A percentile compares a stretch with the other conserved stretches of the same genome.
Conservation (phyloP, 1,140 invertebrate genomes). For the Pemphigus obesinymphae region DNA sequence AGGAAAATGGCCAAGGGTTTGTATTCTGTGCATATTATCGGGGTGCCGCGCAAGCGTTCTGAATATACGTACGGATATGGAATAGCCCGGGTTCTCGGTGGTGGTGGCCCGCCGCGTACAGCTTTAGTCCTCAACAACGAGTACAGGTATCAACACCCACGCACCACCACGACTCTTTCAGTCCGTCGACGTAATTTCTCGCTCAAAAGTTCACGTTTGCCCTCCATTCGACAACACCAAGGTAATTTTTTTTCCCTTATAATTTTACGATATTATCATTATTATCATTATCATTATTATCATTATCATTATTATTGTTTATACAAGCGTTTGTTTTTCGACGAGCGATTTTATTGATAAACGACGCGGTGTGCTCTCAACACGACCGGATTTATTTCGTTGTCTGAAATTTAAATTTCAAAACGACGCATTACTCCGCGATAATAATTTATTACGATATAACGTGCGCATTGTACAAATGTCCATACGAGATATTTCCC, state of each 20-base stretch:
- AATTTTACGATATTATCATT: background rate
- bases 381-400: too few relatives aligned
- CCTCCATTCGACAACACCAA: background rate
- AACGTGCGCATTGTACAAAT: too few relatives aligned
- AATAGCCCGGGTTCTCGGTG: slow-evolving; percentile 1
- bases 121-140: slow-evolving; percentile 27
- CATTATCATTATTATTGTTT: background rate
- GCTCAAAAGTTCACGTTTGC: slow-evolving; percentile 5
- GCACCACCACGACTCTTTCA: background rate
- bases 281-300: background rate
- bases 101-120: too few relatives aligned
- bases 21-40: background rate
- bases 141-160: slow-evolving; percentile 22
- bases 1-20: slow-evolving; percentile 1
- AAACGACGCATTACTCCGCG: too few relatives aligned
- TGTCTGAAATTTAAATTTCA: too few relatives aligned
- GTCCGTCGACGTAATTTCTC: background rate
- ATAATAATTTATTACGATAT: background rate
- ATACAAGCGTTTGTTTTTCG: too few relatives aligned
- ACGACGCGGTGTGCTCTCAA: too few relatives aligned
- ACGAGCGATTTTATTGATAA: too few relatives aligned
- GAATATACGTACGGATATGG: background rate
- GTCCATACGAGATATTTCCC: too few relatives aligned
- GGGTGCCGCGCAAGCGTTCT: slow-evolving; percentile 20
- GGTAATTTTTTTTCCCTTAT: background rate